Evolutionary conservation across 2,888 invertebrate genomes (phyloP).

Genomic region (Chouioia cunea): DNA sequence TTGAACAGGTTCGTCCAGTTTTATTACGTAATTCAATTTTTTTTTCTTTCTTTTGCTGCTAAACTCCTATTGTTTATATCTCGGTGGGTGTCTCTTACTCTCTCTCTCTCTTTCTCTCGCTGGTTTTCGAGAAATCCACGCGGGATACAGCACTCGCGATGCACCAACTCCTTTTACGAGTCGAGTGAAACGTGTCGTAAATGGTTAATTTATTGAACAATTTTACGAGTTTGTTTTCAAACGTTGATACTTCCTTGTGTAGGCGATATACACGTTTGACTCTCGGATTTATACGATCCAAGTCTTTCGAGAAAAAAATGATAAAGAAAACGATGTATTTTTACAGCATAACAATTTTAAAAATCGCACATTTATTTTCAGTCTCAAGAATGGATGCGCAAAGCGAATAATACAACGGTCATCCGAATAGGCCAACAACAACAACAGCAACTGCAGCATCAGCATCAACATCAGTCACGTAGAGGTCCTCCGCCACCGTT

Average conservation of each 20-base stretch:
- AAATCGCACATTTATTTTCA: not conserved
- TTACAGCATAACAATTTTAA: too few species aligned
- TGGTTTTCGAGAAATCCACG: too few species aligned
- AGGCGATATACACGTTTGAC: too few species aligned
- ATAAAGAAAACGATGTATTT: too few species aligned
- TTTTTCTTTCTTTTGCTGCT: conserved; percentile 1
- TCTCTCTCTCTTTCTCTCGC: too few species aligned
- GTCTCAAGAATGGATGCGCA: conserved; percentile 62
- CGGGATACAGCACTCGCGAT: too few species aligned
- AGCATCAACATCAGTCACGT: conserved; percentile 23
- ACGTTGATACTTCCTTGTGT: not conserved
- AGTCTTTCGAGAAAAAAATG: too few species aligned
- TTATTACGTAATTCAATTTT: conserved; percentile 16
- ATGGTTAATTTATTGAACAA: not conserved
- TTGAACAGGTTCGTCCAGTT: conserved; percentile 61
- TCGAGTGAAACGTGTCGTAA: too few species aligned
- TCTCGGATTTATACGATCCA: too few species aligned
- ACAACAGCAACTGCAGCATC: conserved; percentile 39
- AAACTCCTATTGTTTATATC: not conserved
- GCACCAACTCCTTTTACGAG: too few species aligned
- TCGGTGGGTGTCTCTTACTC: not conserved
- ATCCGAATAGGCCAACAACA: conserved; percentile 63
- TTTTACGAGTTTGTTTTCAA: not conserved
- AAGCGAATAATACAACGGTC: conserved; percentile 65
- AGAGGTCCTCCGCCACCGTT: conserved; percentile 47